Conservation (phyloP, 2,888 invertebrate genomes). For the Brassicogethes aeneus region DNA sequence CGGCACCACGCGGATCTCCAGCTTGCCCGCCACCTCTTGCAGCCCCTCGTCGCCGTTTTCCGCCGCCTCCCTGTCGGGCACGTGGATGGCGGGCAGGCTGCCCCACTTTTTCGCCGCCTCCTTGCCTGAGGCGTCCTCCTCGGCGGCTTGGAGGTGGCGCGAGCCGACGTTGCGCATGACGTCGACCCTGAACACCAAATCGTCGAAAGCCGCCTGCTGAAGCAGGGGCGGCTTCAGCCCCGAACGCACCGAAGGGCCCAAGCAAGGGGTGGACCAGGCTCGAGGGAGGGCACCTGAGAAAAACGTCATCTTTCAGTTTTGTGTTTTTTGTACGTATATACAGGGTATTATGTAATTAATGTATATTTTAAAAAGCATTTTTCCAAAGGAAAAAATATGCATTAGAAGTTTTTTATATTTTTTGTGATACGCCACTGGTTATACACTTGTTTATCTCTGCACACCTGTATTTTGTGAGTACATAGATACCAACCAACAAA, state of each 20-base stretch:
- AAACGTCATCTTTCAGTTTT: too few species aligned
- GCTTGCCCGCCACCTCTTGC: constrained; percentile 60
- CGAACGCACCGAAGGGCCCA: constrained; percentile 47
- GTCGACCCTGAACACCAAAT: constrained; percentile 70
- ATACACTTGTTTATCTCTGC: too few species aligned
- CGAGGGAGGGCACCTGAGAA: constrained; percentile 36
- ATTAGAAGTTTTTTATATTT: too few species aligned
- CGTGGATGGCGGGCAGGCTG: constrained; percentile 33
- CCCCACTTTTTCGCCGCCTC: constrained; percentile 25
- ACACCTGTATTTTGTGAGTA: too few species aligned
- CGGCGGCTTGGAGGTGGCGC: constrained; percentile 36
- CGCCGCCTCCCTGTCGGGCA: constrained; percentile 23
- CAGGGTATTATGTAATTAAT: too few species aligned
- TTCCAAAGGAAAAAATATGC: too few species aligned
- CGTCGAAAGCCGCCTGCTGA: constrained; percentile 82
- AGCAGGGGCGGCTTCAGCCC: constrained; percentile 70
- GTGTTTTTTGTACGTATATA: too few species aligned
- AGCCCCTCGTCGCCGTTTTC: constrained; percentile 31
- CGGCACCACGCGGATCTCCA: constrained; percentile 72
- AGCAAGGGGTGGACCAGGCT: constrained; percentile 38
- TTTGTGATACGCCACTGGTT: too few species aligned
- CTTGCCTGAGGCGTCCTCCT: constrained; percentile 26
- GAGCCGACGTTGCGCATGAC: constrained; percentile 71
- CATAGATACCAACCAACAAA: too few species aligned
- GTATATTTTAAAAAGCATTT: too few species aligned